Evolutionary conservation across 2,113 vertebrate genomes (phyloP).

Genomic region (Mobula hypostoma): DNA sequence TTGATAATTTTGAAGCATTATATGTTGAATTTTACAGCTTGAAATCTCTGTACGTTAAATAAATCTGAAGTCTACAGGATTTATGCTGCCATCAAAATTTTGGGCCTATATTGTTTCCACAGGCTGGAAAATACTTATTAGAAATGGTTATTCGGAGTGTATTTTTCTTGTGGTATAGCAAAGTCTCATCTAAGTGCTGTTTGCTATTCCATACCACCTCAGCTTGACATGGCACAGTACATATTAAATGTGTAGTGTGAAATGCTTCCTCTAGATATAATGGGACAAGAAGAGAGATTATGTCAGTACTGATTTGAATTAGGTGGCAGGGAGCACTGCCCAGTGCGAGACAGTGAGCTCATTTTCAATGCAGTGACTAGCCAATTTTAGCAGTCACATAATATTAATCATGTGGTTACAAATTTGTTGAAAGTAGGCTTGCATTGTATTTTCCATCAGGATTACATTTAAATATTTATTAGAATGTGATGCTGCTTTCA

Average conservation of each 20-base stretch:
- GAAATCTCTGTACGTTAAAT: background rate
- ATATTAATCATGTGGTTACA: conserved; percentile 4
- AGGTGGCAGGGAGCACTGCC: background rate
- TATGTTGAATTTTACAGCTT: background rate
- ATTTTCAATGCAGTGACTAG: background rate
- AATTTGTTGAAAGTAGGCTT: background rate
- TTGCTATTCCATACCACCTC: conserved; percentile 10
- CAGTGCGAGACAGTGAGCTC: background rate
- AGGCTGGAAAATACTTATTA: background rate
- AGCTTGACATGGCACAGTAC: conserved; percentile 17
- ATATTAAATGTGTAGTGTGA: conserved; percentile 24
- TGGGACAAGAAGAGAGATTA: background rate
- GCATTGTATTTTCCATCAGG: background rate
- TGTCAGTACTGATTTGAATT: conserved; percentile 23
- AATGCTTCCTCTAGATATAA: conserved; percentile 6
- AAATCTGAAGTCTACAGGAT: background rate
- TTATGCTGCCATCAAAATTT: background rate
- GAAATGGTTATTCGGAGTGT: background rate
- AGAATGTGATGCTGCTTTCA: background rate
- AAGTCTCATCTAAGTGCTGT: background rate
- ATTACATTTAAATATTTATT: conserved; percentile 28
- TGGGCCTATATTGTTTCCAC: background rate
- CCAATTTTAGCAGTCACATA: conserved; percentile 4
- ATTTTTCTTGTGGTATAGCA: background rate
- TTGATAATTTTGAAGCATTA: background rate